These are phyloP conservation scores for Apis dorsata DNA, from an alignment of 1,140 invertebrate species.

Conservation along the genomic window DNA sequence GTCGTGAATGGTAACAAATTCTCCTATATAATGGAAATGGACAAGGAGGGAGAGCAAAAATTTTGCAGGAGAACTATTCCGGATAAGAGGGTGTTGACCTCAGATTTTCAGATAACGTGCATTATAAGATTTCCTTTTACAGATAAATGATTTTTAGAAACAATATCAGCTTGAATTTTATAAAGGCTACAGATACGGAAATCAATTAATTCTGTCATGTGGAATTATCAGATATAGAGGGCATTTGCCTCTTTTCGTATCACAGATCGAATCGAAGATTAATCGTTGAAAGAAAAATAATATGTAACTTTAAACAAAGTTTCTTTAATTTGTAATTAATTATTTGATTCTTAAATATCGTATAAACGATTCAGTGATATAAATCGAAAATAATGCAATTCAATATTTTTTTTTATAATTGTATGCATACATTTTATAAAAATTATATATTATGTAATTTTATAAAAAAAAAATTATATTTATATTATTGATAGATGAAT, in stretches of 20 bases:
- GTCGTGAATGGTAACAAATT: slow-evolving; percentile 1
- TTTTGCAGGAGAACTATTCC: neutral
- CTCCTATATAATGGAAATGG: neutral
- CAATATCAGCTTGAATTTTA: neutral
- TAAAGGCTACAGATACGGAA: neutral
- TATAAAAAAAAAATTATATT: too few species aligned
- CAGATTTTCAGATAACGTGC: slow-evolving; percentile 20
- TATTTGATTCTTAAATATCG: too few species aligned
- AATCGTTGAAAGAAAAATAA: too few species aligned
- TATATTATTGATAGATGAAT: too few species aligned
- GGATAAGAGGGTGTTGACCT: slow-evolving; percentile 16
- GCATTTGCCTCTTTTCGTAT: neutral
- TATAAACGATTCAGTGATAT: too few species aligned
- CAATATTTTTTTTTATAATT: neutral
- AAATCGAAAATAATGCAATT: neutral
- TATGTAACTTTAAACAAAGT: neutral
- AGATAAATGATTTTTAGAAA: slow-evolving; percentile 13
- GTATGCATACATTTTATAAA: too few species aligned
- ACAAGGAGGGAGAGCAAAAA: neutral
- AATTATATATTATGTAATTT: too few species aligned
- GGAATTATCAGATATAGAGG: slow-evolving; percentile 29
- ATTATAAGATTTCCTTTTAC: neutral
- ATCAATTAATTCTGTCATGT: slow-evolving; percentile 16
- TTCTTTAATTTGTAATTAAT: too few species aligned
- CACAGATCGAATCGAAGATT: neutral